A percentile compares a stretch with the other conserved stretches of the same genome.
Conservation (phyloP, 2,113 vertebrate species). For the Peucedramus taeniatus region DNA sequence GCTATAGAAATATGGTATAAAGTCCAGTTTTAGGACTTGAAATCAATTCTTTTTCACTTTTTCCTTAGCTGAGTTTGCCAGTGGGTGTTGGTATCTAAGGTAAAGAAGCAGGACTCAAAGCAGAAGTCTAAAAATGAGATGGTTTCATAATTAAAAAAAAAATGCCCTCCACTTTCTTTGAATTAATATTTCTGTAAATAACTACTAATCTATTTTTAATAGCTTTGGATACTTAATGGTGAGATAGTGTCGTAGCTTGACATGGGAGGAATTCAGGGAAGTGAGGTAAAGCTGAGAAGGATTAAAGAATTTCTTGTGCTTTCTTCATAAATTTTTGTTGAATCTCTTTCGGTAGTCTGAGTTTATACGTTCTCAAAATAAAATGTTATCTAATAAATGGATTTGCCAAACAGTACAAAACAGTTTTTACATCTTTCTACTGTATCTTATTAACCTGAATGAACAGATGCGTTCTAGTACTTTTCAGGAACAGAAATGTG, state of each 20-base stretch:
- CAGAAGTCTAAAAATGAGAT: neutral
- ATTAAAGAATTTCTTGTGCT: neutral
- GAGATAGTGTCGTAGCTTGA: too few relatives aligned
- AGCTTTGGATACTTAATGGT: neutral
- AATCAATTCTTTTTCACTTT: neutral
- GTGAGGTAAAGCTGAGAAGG: too few relatives aligned
- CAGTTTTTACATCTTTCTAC: neutral
- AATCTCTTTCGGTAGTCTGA: neutral
- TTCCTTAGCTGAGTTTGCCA: neutral
- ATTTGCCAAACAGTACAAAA: neutral
- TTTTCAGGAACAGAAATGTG: neutral
- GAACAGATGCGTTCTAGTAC: neutral
- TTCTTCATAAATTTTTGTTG: neutral
- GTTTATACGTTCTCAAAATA: neutral
- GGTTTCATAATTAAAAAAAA: neutral
- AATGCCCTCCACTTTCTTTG: neutral
- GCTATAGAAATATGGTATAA: neutral
- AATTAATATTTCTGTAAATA: constrained; percentile 5
- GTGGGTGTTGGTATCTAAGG: neutral
- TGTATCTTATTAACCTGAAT: neutral
- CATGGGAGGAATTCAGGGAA: too few relatives aligned
- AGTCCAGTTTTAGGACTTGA: neutral
- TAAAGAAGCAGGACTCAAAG: neutral
- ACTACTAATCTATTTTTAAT: neutral
- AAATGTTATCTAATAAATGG: neutral